Evolutionary conservation across 2,797 vertebrate genomes (phyloP).

Genomic region (Enteromius mattozi): DNA sequence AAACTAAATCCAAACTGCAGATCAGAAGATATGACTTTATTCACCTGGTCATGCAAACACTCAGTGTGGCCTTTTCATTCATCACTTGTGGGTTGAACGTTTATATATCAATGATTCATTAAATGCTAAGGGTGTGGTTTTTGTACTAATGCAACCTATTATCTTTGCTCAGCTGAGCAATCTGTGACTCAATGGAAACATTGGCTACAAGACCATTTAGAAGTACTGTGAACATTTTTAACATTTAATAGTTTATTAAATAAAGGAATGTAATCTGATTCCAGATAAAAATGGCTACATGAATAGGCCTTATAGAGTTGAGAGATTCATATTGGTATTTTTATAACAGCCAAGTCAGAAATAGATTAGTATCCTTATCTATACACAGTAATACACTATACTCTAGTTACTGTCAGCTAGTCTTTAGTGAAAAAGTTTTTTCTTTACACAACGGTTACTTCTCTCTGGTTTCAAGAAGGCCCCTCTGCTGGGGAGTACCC

Average conservation of each 20-base stretch:
- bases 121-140: background rate
- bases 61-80: background rate
- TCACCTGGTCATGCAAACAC: background rate
- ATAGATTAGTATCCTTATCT: background rate
- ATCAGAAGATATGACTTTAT: constrained; percentile 7
- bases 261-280: background rate
- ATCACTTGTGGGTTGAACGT: background rate
- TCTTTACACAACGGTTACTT: constrained; percentile 27
- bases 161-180: background rate
- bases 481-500: background rate
- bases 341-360: background rate
- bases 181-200: background rate
- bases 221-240: background rate
- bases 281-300: background rate
- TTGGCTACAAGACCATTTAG: background rate
- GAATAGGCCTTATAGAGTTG: background rate
- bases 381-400: background rate
- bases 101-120: background rate
- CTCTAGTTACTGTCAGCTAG: background rate
- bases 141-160: background rate
- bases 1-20: constrained; percentile 24
- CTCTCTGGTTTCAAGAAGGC: constrained; percentile 36
- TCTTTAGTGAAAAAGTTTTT: constrained; percentile 16
- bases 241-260: constrained; percentile 7
- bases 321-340: constrained; percentile 1